Conservation (phyloP, 1,140 invertebrate species). For the Agrilus planipennis region DNA sequence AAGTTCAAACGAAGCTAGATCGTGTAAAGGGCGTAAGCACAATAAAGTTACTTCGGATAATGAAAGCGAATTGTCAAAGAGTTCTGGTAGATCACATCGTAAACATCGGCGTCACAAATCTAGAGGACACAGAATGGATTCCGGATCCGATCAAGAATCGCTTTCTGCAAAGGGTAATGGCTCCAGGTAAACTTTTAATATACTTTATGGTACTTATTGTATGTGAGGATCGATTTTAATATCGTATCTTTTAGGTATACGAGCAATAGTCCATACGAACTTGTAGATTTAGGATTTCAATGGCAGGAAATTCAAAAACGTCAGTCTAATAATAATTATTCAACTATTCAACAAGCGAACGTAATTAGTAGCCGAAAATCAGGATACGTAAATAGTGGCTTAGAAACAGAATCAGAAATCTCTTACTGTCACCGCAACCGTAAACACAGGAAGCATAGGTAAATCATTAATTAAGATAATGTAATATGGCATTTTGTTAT, state of each 20-base stretch:
- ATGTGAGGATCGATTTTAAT: background rate
- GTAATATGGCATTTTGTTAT: too few species aligned
- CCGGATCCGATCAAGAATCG: slow-evolving; percentile 43
- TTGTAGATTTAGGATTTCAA: slow-evolving; percentile 77
- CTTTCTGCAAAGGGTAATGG: slow-evolving; percentile 23
- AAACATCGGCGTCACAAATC: slow-evolving; percentile 59
- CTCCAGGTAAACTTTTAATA: slow-evolving; percentile 13
- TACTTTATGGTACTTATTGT: background rate
- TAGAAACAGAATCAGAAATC: slow-evolving; percentile 39
- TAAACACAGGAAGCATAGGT: slow-evolving; percentile 44
- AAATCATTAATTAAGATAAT: too few species aligned
- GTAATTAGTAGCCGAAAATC: slow-evolving; percentile 41
- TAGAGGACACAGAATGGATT: slow-evolving; percentile 43
- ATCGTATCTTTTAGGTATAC: slow-evolving; percentile 25
- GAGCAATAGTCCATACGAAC: slow-evolving; percentile 41
- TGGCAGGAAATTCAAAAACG: slow-evolving; percentile 72
- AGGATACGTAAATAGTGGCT: slow-evolving; percentile 35
- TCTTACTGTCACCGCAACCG: slow-evolving; percentile 38
- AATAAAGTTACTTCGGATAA: slow-evolving; percentile 71
- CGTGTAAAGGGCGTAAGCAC: slow-evolving; percentile 49
- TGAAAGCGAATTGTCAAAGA: slow-evolving; percentile 75
- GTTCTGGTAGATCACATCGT: slow-evolving; percentile 56
- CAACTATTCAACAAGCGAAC: slow-evolving; percentile 50
- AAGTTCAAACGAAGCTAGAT: slow-evolving; percentile 64
- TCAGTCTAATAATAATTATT: slow-evolving; percentile 49